Evolutionary conservation across 2,888 invertebrate genomes (phyloP), one percentile per base, ranked within the genome.

Genomic region (Drosophila kuntzei): DNA sequence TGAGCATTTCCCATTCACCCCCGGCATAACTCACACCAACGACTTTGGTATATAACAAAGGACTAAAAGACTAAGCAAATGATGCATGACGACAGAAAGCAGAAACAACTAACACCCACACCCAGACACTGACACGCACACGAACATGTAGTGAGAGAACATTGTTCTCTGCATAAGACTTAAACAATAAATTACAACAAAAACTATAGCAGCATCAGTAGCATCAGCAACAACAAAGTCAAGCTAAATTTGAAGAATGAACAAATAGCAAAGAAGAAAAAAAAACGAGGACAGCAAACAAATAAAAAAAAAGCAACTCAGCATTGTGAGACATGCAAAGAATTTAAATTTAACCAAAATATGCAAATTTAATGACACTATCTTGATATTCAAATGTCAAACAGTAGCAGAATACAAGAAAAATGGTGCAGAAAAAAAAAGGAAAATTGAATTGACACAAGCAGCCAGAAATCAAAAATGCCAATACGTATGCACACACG

Each of bases 321-420:
- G 44, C 14, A 12, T 36, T 51, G 60, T 61, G 65, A 75, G 65
- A 69, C 85, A 82, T 85, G 86, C 69, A 69, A 76, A 55, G 82
- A 85, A 85, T 82, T 79, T 82, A 82, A 85, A 82, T 79, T 85
- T 76, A 85, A 82, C 80, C 80, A 79, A 82, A 82, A 82, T 82
- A 85, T 85, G 85, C 73, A 82, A 82, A 82, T 82, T 85, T 85
- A 82, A 82, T 82, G 81, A 82, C 79, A 82, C 81, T 85, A 82
- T 82, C 83, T 83, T 69, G 72, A 83, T 83, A 83, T 83, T 80
- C 83, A 85, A 82, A 85, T 80, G 63, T 61, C 61, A 59, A 62
- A 66, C 37, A 62, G 36, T 18, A 37, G 16, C 16, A 70, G 66
- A 72, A 70, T 54, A 57, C 20, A 71, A 79, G 47, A 44, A 71